These are phyloP conservation scores for Lanius ludovicianus DNA, from an alignment of 2,113 vertebrate species.

Conservation along the genomic window DNA sequence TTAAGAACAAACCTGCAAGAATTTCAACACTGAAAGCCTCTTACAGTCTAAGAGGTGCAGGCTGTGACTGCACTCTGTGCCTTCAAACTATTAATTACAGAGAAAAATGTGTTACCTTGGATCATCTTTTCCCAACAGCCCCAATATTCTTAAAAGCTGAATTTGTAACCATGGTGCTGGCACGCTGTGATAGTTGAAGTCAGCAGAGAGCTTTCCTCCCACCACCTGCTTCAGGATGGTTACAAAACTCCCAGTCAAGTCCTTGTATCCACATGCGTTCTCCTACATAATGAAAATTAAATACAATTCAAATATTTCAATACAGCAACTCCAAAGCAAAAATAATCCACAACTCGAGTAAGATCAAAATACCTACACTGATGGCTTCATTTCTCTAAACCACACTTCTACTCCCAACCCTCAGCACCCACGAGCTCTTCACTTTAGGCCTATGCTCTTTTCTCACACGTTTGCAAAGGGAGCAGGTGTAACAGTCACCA, in stretches of 20 bases:
- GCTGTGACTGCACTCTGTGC: neutral
- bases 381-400: neutral
- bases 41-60: neutral
- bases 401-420: neutral
- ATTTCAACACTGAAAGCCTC: neutral
- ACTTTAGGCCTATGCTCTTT: neutral
- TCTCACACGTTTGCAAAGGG: neutral
- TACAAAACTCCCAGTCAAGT: slow-evolving; percentile 90
- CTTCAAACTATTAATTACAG: neutral
- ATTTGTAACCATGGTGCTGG: slow-evolving; percentile 97
- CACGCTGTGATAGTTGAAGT: slow-evolving; percentile 95
- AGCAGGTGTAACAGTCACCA: neutral
- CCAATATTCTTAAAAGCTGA: slow-evolving; percentile 91
- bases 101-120: slow-evolving; percentile 77
- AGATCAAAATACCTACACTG: neutral
- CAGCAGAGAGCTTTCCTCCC: slow-evolving; percentile 90
- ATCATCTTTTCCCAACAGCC: slow-evolving; percentile 91
- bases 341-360: neutral
- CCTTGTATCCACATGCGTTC: slow-evolving; percentile 86
- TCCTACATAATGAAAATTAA: slow-evolving; percentile 70
- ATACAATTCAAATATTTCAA: neutral
- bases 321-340: neutral
- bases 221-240: slow-evolving; percentile 94
- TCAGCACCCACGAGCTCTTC: neutral
- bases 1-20: neutral